phyloP scores from a whole-genome alignment of 2,113 vertebrate species.

The Turnix velox region DNA sequence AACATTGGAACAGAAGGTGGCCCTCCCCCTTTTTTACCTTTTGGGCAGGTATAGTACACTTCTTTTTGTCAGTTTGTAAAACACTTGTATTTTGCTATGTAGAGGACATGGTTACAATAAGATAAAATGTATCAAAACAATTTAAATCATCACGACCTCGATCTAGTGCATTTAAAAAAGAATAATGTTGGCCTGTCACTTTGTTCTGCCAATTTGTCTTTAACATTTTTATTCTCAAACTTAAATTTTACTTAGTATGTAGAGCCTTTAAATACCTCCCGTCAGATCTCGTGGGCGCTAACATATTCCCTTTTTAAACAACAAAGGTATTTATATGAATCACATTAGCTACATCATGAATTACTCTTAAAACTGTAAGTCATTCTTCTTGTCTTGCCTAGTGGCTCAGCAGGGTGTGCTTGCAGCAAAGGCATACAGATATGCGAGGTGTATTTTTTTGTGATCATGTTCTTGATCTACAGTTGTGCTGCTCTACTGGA shows the following conservation, averaged over 20 bases:
- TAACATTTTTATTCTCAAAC: background rate
- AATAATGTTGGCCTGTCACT: background rate
- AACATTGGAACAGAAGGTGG: constrained; percentile 96
- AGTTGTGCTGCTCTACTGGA: background rate
- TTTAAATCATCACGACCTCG: background rate
- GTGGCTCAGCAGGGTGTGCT: background rate
- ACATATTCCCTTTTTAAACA: background rate
- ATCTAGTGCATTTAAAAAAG: background rate
- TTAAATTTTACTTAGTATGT: background rate
- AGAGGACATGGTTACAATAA: background rate
- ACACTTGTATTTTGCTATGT: background rate
- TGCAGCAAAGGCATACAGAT: background rate
- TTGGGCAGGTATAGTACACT: constrained; percentile 86
- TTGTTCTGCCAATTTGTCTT: background rate
- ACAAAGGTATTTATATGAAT: background rate
- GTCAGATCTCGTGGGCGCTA: background rate
- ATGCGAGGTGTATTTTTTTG: background rate
- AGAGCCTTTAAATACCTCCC: background rate
- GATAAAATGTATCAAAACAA: background rate
- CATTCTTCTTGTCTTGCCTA: background rate
- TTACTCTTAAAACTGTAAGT: background rate
- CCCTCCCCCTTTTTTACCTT: constrained; percentile 95
- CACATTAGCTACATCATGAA: background rate
- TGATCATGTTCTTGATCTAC: background rate
- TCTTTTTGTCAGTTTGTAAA: background rate